Evolutionary conservation across 2,888 invertebrate genomes (phyloP), one percentile per base, ranked within the genome.

Genomic region (Drosophila meridiana): DNA sequence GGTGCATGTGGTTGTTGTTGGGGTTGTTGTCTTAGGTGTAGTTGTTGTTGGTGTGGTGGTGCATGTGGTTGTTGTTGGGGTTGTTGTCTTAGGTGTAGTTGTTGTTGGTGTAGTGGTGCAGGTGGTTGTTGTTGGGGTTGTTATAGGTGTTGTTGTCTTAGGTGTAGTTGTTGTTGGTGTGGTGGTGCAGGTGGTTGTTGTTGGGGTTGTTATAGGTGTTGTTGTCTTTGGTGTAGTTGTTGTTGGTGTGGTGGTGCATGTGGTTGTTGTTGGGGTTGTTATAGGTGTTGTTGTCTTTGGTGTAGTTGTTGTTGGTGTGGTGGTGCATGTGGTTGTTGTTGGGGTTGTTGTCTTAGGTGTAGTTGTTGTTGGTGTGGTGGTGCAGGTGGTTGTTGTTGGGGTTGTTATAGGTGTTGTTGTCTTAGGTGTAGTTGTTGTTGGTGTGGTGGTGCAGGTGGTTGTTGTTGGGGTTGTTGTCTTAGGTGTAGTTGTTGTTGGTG

Each of bases 161-260:
- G 50, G 14, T 6, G 53, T 40, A 0, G 62, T 62, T 0, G 67
- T 55, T n/a, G 47, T 45, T 26, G 45, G 26, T 26, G 40, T 64
- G 0, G 53, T 55, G 40, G 55, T 56, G 42, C 61, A 38, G 0
- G 38, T 38, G 9, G 58, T 50, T 30, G 43, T 50, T 13, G 8
- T 42, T 2, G 20, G 2, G 0, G 14, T 47, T 0, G 47, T 47
- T 3, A n/a, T 43, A 0, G 34, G 34, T 20, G 45, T 6, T 4
- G 57, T 43, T 0, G 28, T 40, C 3, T 52, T 70, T 26, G n/a
- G 9, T 11, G 26, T 13, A 3, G 53, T 56, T 2, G 56, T 56
- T 40, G 30, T 30, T 13, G 67, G 56, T 36, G 67, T 55, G 20
- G 67, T 36, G n/a, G n/a, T 13, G 11, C n/a, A 20, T 26, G 57